Percentiles rank a stretch among this genome's conserved stretches.
These are phyloP conservation scores for Lordiphosa fenestrarum DNA, from an alignment of 2,888 invertebrate species.

Conservation along the genomic window DNA sequence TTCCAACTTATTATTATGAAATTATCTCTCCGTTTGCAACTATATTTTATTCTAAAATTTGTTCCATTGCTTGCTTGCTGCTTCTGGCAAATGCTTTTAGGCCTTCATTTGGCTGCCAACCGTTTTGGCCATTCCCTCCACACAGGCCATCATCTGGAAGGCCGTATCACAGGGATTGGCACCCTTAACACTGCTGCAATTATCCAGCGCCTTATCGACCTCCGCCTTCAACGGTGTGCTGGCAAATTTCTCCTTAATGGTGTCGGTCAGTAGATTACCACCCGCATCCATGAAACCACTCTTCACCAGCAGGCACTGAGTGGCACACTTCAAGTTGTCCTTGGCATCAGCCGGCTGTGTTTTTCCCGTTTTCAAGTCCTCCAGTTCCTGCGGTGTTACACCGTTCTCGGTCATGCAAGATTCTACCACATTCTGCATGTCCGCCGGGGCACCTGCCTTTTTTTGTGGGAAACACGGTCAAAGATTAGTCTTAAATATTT, in stretches of 20 bases:
- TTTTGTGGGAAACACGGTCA: not conserved
- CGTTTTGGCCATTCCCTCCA: slow-evolving; percentile 13
- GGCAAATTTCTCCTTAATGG: slow-evolving; percentile 16
- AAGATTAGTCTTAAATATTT: not conserved
- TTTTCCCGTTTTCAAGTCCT: slow-evolving; percentile 34
- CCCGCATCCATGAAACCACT: slow-evolving; percentile 40
- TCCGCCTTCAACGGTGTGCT: not conserved
- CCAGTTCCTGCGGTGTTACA: slow-evolving; percentile 33
- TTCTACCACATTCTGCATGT: not conserved
- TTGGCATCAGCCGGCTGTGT: slow-evolving; percentile 26
- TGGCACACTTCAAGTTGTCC: slow-evolving; percentile 50
- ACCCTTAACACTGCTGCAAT: slow-evolving; percentile 31
- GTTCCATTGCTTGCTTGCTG: slow-evolving; percentile 2
- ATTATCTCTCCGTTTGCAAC: not conserved
- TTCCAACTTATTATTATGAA: not conserved
- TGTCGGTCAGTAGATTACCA: slow-evolving; percentile 24
- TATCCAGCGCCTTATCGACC: slow-evolving; percentile 18
- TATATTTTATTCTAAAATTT: slow-evolving; percentile 1
- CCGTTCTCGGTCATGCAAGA: slow-evolving; percentile 43
- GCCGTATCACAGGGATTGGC: slow-evolving; percentile 51
- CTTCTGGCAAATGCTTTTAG: not conserved
- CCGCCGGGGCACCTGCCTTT: not conserved
- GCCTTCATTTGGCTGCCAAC: not conserved
- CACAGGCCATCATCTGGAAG: slow-evolving; percentile 36
- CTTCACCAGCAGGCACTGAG: slow-evolving; percentile 41